Evolutionary conservation across 2,113 vertebrate species (phyloP), one percentile per base, ranked within the genome.

Genomic region (Oenanthe oenanthe): DNA sequence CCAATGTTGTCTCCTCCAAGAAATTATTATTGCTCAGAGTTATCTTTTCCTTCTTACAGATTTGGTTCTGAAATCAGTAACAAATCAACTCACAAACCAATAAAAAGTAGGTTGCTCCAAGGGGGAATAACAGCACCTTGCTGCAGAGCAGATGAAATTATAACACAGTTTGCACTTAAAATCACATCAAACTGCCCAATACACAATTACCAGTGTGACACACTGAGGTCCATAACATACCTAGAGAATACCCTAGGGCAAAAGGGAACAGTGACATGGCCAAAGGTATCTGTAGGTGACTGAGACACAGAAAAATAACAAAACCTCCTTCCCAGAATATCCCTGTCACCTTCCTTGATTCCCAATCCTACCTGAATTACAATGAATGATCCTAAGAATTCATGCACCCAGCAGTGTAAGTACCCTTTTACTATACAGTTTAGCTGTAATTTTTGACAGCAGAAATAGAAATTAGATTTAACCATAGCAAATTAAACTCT

Each of bases 81-180:
- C 34, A 88, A 91, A 84, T 62, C 10, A 51, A 34, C n/a, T 40
- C 19, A 36, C 68, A 91, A 94, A 89, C 57, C 43, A 17, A 5
- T 15, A 38, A 87, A 85, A 75, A 91, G 40, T 61, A 88, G 50
- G 36, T 81, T 85, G 76, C 84, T 58, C 72, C 54, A 74, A 80
- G 75, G 63, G 45, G 75, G 61, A 93, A 90, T 60, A 57, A 68
- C 65, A 90, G 80, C 53, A 85, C 48, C 47, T 28, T 22, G 71
- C 68, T 66, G 75, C 45, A 93, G 73, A 76, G 28, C 58, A 81
- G 67, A 70, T 21, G 82, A 72, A 94, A 91, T 85, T 61, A 42
- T 65, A 92, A 86, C 53, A 81, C 3, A 90, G 87, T 82, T 97
- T 92, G 82, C 86, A 68, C 84, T 36, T 82, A 70, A 94, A 95